A percentile compares a stretch with the other conserved stretches of the same genome.
Evolutionary conservation across 1,140 invertebrate species (phyloP).

Genomic region (Chrysomallon squamiferum): DNA sequence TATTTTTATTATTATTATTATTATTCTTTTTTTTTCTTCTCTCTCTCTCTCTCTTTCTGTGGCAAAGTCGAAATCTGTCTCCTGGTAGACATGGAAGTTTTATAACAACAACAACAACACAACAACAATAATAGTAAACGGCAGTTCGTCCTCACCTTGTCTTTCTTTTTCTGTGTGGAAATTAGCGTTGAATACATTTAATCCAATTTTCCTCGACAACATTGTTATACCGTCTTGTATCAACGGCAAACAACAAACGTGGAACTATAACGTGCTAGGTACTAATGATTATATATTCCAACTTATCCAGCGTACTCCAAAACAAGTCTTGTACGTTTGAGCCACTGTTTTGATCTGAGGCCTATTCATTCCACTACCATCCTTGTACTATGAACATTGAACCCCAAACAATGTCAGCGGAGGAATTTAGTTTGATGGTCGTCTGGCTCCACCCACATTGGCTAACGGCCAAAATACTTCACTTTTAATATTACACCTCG

Average conservation of each 20-base stretch:
- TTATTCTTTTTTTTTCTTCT: too few relatives aligned
- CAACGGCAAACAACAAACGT: not conserved
- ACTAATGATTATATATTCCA: not conserved
- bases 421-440: not conserved
- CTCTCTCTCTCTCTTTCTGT: too few relatives aligned
- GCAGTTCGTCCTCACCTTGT: slow-evolving; percentile 36
- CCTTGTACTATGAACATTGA: slow-evolving; percentile 54
- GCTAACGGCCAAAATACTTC: not conserved
- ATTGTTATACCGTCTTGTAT: slow-evolving; percentile 22
- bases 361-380: slow-evolving; percentile 27
- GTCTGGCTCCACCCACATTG: slow-evolving; percentile 7
- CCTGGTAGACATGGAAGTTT: too few relatives aligned
- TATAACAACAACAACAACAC: too few relatives aligned
- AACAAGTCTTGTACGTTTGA: slow-evolving; percentile 15
- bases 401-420: slow-evolving; percentile 25
- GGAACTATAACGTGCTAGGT: too few relatives aligned
- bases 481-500: not conserved
- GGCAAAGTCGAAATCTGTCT: too few relatives aligned
- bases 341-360: slow-evolving; percentile 43
- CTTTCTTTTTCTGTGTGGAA: slow-evolving; percentile 25
- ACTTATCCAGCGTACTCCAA: not conserved
- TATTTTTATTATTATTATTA: too few relatives aligned
- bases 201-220: slow-evolving; percentile 38
- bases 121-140: too few relatives aligned
- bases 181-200: slow-evolving; percentile 22